Evolutionary conservation across 2,797 vertebrate genomes (phyloP), one percentile per base, ranked within the genome.

Genomic region (Cottoperca gobio): DNA sequence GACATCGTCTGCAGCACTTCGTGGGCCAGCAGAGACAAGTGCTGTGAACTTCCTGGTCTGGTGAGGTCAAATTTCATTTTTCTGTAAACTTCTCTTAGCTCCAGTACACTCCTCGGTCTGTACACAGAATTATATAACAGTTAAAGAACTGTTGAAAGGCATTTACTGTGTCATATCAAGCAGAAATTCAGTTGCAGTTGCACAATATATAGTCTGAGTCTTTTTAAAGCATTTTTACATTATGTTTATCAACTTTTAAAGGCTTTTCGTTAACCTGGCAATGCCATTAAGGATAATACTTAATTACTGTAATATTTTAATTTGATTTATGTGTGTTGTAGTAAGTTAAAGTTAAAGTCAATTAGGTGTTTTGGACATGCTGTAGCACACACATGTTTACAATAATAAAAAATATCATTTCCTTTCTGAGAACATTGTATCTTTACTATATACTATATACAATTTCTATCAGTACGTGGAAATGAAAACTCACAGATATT

Each of bases 1-100:
- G 97, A 99, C 85, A 99, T 99, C 12, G 91, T 97, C 79, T 99
- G 98, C 89, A 97, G 97, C 76, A 96, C 97, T 0, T 97, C 96
- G 0, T 98, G 97, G 97, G 97, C 98, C 87, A 91, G 86, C 91
- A 93, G 95, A 80, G 98, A 99, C 93, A 97, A 96, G 83, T 99
- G 98, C 94, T 99, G 98, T 49, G 98, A 99, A 73, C 95, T 99
- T 70, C 98, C 98, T 26, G 96, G 94, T 71, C 92, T 99, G 97
- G 98, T 99, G 94, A 96, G 96, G 6, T 79, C 74, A 54, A 58
- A 78, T 66, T 37, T 73, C 4, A 37, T 13, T 1, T 49, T 23
- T 24, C 8, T 64, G 9, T 76, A 6, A 55, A 4, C 7, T 5
- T 11, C 12, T 0, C 13, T 13, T 11, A 28, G 23, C 5, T 60